phyloP scores from a whole-genome alignment of 2,797 vertebrate species.

The Threskiornis aethiopicus region DNA sequence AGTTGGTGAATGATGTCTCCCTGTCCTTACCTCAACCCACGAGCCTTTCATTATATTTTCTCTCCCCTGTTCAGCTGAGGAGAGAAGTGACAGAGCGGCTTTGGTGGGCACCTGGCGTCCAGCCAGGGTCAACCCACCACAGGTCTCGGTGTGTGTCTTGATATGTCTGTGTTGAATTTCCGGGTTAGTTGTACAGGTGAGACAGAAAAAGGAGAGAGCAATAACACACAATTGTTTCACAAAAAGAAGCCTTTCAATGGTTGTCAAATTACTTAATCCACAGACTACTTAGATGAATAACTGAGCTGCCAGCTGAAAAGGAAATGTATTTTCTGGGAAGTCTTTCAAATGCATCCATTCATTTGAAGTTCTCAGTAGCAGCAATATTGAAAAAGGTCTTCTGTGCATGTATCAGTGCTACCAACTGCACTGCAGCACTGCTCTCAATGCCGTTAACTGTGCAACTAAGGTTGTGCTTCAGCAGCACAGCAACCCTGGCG shows the following conservation, averaged over 20 bases:
- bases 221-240: conserved; percentile 26
- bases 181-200: background rate
- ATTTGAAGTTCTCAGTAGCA: conserved; percentile 26
- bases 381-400: conserved; percentile 43
- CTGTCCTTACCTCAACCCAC: background rate
- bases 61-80: background rate
- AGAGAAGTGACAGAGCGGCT: background rate
- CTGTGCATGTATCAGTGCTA: background rate
- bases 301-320: conserved; percentile 30
- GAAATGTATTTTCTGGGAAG: conserved; percentile 41
- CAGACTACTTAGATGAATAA: conserved; percentile 42
- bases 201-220: conserved; percentile 16
- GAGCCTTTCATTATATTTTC: background rate
- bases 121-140: background rate
- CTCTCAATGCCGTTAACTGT: background rate
- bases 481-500: background rate
- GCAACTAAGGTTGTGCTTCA: background rate
- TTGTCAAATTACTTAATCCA: conserved; percentile 58
- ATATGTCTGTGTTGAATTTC: background rate
- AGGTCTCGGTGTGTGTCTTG: background rate
- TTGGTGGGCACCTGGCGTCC: background rate
- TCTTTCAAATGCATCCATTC: conserved; percentile 52
- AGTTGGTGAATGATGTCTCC: background rate
- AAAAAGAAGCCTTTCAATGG: conserved; percentile 33
- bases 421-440: background rate